These are phyloP conservation scores for Cottus gobio DNA, from an alignment of 2,113 vertebrate genomes.

Conservation along the genomic window DNA sequence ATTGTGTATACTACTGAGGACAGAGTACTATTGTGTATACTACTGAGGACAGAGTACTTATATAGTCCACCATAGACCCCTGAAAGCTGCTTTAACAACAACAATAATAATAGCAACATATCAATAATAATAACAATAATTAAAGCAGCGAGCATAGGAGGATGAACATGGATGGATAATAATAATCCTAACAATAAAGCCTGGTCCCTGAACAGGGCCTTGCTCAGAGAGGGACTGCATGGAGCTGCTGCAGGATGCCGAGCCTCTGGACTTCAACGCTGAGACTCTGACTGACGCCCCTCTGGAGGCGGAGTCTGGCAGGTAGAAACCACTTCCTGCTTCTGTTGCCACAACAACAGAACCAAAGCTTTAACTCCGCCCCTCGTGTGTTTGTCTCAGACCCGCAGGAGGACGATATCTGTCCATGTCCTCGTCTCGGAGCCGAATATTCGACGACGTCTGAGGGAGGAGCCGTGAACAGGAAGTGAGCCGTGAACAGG, in stretches of 20 bases:
- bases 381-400: slow-evolving; percentile 68
- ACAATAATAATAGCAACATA: no score
- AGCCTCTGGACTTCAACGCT: slow-evolving; percentile 94
- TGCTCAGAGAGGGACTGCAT: slow-evolving; percentile 90
- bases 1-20: no score
- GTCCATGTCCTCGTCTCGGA: slow-evolving; percentile 92
- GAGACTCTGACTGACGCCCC: slow-evolving; percentile 89
- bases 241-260: slow-evolving; percentile 95
- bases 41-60: no score
- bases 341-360: not conserved
- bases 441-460: slow-evolving; percentile 94
- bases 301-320: slow-evolving; percentile 86
- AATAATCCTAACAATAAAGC: no score
- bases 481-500: slow-evolving; percentile 33
- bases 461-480: slow-evolving; percentile 56
- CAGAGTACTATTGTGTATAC: no score
- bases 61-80: no score
- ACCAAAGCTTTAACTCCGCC: no score
- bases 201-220: slow-evolving; percentile 58
- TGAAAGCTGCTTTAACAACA: no score
- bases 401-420: slow-evolving; percentile 92
- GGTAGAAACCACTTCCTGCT: slow-evolving; percentile 75
- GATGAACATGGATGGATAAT: no score
- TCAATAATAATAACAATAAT: no score
- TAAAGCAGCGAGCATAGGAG: no score